Evolutionary conservation across 2,888 invertebrate species (phyloP), one percentile per base, ranked within the genome.

Genomic region (Drosophila antonietae): DNA sequence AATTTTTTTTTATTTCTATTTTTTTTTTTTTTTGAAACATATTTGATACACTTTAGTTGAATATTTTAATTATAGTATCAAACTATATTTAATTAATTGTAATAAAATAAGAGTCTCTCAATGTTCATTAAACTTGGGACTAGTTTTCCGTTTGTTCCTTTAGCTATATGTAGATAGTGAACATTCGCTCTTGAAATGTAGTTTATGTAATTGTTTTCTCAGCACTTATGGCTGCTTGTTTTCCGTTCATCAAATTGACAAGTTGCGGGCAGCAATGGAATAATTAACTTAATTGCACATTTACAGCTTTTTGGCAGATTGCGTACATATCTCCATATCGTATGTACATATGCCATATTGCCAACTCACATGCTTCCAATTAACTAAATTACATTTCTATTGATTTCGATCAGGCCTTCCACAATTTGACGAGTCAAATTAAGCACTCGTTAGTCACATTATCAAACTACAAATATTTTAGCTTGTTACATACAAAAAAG

Each of bases 281-380:
- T 88, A 87, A 87, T 87, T 90, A 78, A 68, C 72, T 73, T 86
- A 87, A 90, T 88, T 88, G 90, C 68, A 69, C 86, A 90, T 80
- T 83, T 88, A 86, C 78, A 73, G 90, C 62, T 70, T 77, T 88
- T 83, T 33, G 51, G 9, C 47, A 46, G 28, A 49, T 58, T 41
- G 20, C n/a, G 43, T n/a, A 41, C 51, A n/a, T 53, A 12, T 31
- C 41, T 55, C n/a, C n/a, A 28, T 39, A 39, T 55, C n/a, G 47
- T 39, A 18, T 47, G 31, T 56, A 9, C 39, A 44, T 72, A 64
- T 59, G 64, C 61, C 55, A 67, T 58, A 63, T 73, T 77, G 68
- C 49, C 62, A 86, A 70, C 70, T 66, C 62, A 71, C 69, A 85
- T 74, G 66, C 57, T 62, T 51, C 76, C 72, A 80, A 85, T 86